Evolutionary conservation across 2,113 vertebrate species (phyloP).

Genomic region (Gorsachius goisagi): DNA sequence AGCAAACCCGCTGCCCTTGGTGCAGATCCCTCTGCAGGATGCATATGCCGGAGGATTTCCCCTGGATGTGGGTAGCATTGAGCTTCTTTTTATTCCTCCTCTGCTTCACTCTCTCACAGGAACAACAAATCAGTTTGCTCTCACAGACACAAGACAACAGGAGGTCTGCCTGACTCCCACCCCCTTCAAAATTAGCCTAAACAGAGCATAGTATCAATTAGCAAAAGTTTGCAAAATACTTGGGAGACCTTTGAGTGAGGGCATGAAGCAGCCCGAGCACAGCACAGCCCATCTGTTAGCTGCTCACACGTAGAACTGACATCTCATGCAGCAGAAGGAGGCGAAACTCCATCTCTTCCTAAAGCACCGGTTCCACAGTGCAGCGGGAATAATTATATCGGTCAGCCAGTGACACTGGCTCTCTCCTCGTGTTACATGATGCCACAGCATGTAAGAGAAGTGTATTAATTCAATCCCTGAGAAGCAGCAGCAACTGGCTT

Average conservation of each 20-base stretch:
- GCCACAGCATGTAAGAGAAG: neutral
- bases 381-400: neutral
- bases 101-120: neutral
- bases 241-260: neutral
- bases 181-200: neutral
- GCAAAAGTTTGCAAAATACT: neutral
- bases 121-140: neutral
- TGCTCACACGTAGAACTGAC: neutral
- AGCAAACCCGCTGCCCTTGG: neutral
- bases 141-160: neutral
- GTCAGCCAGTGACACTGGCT: neutral
- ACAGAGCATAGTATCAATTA: neutral
- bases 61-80: neutral
- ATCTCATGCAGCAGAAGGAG: neutral
- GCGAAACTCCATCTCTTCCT: constrained; percentile 33
- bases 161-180: neutral
- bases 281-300: neutral
- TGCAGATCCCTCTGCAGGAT: neutral
- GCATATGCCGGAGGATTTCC: neutral
- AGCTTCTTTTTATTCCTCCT: neutral
- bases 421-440: constrained; percentile 20
- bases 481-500: constrained; percentile 50
- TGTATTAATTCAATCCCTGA: neutral
- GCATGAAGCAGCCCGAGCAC: neutral
- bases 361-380: neutral